Percentiles rank a stretch among this genome's conserved stretches.
Evolutionary conservation across 2,113 vertebrate species (phyloP).

Genomic region (Pseudorasbora parva): DNA sequence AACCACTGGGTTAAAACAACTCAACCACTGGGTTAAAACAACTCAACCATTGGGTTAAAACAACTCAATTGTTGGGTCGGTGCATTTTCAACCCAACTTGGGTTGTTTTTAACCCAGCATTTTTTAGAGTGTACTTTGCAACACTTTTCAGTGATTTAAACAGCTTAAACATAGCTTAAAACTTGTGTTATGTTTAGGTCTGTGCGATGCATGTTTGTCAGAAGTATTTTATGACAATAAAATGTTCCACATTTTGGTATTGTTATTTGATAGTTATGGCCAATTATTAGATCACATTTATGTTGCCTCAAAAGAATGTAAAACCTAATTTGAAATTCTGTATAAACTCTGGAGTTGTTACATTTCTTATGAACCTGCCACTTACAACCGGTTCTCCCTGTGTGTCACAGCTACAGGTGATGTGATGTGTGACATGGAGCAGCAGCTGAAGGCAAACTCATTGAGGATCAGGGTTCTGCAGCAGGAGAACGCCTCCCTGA

Average conservation of each 20-base stretch:
- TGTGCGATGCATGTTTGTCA: not conserved
- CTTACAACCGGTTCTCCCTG: not conserved
- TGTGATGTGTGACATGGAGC: conserved; percentile 85
- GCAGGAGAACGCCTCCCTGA: conserved; percentile 81
- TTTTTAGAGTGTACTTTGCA: no score
- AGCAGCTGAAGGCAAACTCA: conserved; percentile 85
- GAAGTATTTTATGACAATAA: not conserved
- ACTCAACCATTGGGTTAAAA: no score
- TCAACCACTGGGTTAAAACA: no score
- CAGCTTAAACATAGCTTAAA: no score
- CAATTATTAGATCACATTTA: not conserved
- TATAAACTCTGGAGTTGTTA: not conserved
- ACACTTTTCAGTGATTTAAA: no score
- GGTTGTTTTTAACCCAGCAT: no score
- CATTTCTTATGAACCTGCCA: not conserved
- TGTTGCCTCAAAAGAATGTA: not conserved
- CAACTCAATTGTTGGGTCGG: no score
- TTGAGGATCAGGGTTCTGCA: conserved; percentile 85
- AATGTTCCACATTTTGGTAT: not conserved
- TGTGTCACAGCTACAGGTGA: conserved; percentile 79
- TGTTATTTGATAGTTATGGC: not conserved
- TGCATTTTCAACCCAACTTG: no score
- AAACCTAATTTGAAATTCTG: not conserved
- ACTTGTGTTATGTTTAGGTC: not conserved
- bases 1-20: no score